Evolutionary conservation across 2,113 vertebrate species (phyloP).

Genomic region (Pollimyrus isidori): DNA sequence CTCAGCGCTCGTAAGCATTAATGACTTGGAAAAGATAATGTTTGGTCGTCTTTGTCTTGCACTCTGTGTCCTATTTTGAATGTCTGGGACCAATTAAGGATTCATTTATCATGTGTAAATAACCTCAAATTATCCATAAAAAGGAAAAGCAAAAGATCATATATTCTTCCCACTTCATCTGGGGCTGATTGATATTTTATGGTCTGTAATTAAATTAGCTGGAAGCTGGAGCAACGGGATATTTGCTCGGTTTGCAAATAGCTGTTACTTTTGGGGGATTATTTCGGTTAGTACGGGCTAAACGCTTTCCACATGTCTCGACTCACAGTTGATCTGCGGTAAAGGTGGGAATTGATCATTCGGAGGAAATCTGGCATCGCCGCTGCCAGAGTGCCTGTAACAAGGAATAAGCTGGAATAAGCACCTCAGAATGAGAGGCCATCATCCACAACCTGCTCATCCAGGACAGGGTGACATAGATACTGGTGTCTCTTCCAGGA

Average conservation of each 20-base stretch:
- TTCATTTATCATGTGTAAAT: constrained; percentile 61
- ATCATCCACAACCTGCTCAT: background rate
- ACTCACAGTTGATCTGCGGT: constrained; percentile 46
- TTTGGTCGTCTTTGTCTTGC: constrained; percentile 32
- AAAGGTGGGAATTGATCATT: constrained; percentile 57
- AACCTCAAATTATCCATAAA: constrained; percentile 62
- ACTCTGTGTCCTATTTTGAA: constrained; percentile 31
- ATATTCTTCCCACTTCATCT: constrained; percentile 60
- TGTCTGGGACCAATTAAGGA: constrained; percentile 51
- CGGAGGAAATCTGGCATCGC: constrained; percentile 54
- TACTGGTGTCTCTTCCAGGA: background rate
- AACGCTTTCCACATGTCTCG: constrained; percentile 56
- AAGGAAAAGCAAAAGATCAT: constrained; percentile 50
- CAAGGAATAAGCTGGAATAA: background rate
- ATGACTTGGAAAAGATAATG: constrained; percentile 27
- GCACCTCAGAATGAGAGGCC: background rate
- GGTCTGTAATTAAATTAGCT: constrained; percentile 58
- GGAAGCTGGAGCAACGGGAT: constrained; percentile 39
- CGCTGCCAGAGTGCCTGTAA: constrained; percentile 22
- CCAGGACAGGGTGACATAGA: background rate
- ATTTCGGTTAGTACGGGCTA: constrained; percentile 31
- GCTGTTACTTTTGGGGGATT: constrained; percentile 39
- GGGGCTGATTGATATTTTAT: constrained; percentile 65
- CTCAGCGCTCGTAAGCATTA: constrained; percentile 29
- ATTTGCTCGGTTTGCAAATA: constrained; percentile 41